Evolutionary conservation across 2,113 vertebrate genomes (phyloP).

Genomic region (Proteles cristata): DNA sequence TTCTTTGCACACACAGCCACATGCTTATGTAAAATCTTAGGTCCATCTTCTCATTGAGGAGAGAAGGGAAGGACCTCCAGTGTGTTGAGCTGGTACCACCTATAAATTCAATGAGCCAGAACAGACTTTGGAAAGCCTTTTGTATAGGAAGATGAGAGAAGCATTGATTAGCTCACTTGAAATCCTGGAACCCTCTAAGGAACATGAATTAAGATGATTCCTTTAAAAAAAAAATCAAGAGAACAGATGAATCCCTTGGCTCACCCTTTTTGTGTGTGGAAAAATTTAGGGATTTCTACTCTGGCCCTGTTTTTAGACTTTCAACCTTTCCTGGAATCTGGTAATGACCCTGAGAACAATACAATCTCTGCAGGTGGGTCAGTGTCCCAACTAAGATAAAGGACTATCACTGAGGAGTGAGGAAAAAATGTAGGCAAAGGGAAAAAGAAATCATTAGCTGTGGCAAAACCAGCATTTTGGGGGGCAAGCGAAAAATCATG

Average conservation of each 20-base stretch:
- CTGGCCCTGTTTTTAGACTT: slow-evolving; percentile 44
- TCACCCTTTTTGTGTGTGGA: background rate
- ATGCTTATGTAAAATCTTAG: background rate
- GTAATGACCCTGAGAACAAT: background rate
- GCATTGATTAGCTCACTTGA: background rate
- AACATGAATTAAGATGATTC: background rate
- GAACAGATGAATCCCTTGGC: background rate
- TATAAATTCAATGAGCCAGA: background rate
- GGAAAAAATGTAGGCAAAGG: background rate
- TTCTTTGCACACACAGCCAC: background rate
- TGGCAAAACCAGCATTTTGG: background rate
- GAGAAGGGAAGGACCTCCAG: background rate
- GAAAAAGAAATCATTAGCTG: background rate
- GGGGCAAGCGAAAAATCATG: background rate
- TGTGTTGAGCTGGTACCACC: background rate
- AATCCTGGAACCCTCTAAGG: background rate
- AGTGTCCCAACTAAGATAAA: slow-evolving; percentile 13
- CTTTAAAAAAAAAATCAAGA: background rate
- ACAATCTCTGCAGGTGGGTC: background rate
- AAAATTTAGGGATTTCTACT: background rate
- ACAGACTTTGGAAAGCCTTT: background rate
- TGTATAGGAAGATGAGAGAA: background rate
- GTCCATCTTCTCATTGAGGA: background rate
- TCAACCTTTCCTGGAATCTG: background rate
- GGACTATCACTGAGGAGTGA: background rate